Conservation (phyloP, 2,888 invertebrate species). For the Hypselothyrea guttata region DNA sequence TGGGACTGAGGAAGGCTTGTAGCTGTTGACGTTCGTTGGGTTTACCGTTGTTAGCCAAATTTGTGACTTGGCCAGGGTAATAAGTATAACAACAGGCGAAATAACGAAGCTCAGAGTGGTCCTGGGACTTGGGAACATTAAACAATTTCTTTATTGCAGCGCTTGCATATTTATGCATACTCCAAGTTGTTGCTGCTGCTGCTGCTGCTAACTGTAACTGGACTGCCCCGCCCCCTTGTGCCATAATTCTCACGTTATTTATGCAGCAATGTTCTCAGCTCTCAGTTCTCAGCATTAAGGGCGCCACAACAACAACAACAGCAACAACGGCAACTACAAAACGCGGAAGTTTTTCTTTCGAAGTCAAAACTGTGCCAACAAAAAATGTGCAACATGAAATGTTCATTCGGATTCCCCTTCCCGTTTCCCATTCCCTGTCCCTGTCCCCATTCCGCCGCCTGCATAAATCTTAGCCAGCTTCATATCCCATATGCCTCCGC, state of each 20-base stretch:
- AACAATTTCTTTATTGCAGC: slow-evolving; percentile 72
- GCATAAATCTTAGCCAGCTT: slow-evolving; percentile 59
- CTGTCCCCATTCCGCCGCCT: slow-evolving; percentile 53
- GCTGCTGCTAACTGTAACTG: slow-evolving; percentile 41
- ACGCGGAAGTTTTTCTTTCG: slow-evolving; percentile 68
- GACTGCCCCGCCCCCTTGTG: slow-evolving; percentile 37
- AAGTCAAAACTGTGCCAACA: slow-evolving; percentile 62
- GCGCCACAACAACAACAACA: slow-evolving; percentile 42
- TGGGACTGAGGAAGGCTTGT: slow-evolving; percentile 25
- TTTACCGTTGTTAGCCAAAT: slow-evolving; percentile 42
- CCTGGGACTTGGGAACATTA: slow-evolving; percentile 47
- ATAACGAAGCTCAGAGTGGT: slow-evolving; percentile 27
- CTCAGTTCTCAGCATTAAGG: slow-evolving; percentile 41
- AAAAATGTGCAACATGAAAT: slow-evolving; percentile 66
- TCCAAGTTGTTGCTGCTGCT: too few relatives aligned
- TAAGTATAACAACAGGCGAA: slow-evolving; percentile 24
- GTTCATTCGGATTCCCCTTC: slow-evolving; percentile 30
- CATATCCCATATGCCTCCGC: slow-evolving; percentile 18
- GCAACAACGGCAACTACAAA: slow-evolving; percentile 33
- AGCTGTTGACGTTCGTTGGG: slow-evolving; percentile 6
- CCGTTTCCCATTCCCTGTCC: slow-evolving; percentile 25
- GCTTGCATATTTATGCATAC: slow-evolving; percentile 69
- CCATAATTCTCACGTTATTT: slow-evolving; percentile 76
- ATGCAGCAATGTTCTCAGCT: slow-evolving; percentile 53
- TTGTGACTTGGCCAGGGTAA: slow-evolving; percentile 52